Percentiles rank a stretch among this genome's conserved stretches.
These are phyloP conservation scores for Panagrolaimus sp. DNA, from an alignment of 1,140 invertebrate genomes.

Conservation along the genomic window DNA sequence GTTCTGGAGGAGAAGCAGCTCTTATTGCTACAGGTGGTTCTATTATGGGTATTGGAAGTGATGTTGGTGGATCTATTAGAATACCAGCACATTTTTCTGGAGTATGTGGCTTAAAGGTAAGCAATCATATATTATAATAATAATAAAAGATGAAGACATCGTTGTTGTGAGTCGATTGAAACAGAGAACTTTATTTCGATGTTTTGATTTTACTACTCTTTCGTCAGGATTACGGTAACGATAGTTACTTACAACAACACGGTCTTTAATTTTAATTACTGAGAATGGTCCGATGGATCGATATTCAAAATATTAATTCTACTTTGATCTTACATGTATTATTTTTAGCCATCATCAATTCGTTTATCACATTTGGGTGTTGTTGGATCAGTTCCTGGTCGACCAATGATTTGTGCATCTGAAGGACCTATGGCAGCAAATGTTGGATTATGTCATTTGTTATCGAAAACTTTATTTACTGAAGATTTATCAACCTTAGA, in stretches of 20 bases:
- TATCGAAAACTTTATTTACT: conserved; percentile 14
- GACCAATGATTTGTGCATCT: conserved; percentile 16
- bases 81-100: conserved; percentile 58
- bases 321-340: neutral
- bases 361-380: conserved; percentile 16
- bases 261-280: too few relatives aligned
- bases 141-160: too few relatives aligned
- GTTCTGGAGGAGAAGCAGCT: conserved; percentile 58
- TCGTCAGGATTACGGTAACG: too few relatives aligned
- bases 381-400: conserved; percentile 24
- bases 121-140: too few relatives aligned
- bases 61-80: conserved; percentile 62
- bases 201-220: too few relatives aligned
- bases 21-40: conserved; percentile 55
- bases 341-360: conserved; percentile 18
- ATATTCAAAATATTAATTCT: too few relatives aligned
- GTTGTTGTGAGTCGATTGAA: too few relatives aligned
- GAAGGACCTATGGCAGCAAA: conserved; percentile 25
- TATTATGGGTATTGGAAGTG: conserved; percentile 59
- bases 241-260: too few relatives aligned
- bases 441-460: conserved; percentile 13
- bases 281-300: too few relatives aligned
- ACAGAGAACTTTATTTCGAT: too few relatives aligned
- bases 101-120: conserved; percentile 28
- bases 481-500: conserved; percentile 7